Evolutionary conservation across 2,888 invertebrate species (phyloP).

Genomic region (Cephalotes varians): DNA sequence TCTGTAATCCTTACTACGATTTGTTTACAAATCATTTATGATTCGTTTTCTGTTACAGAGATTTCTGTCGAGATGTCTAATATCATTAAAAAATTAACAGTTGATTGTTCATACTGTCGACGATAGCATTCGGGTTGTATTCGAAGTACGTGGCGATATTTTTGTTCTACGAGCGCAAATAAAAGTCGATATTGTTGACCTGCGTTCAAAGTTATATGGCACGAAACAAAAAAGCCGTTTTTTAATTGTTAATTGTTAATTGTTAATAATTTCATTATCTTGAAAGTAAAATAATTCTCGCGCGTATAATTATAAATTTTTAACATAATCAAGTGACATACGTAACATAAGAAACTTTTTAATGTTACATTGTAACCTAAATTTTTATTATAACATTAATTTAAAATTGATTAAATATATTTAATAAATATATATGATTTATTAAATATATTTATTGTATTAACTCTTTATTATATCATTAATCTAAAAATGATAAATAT

Average conservation of each 20-base stretch:
- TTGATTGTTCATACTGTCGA: slow-evolving; percentile 40
- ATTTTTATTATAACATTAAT: neutral
- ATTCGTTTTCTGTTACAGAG: neutral
- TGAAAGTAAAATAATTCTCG: neutral
- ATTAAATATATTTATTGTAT: too few species aligned
- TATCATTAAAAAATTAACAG: neutral
- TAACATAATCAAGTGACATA: neutral
- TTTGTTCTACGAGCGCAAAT: slow-evolving; percentile 33
- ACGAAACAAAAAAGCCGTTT: too few species aligned
- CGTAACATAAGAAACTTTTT: neutral
- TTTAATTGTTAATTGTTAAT: too few species aligned
- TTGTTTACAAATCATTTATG: too few species aligned
- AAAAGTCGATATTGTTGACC: slow-evolving; percentile 1
- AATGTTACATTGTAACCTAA: neutral
- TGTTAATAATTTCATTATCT: neutral
- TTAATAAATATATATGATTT: too few species aligned
- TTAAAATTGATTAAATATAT: neutral
- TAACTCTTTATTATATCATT: neutral
- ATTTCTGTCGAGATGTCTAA: neutral
- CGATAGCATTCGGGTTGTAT: slow-evolving; percentile 20
- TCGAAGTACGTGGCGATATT: slow-evolving; percentile 39
- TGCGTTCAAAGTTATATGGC: neutral
- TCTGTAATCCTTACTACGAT: neutral
- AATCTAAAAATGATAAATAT: neutral
- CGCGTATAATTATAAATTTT: neutral